These are phyloP conservation scores for Pseudocheirus occidentalis DNA, from an alignment of 2,797 vertebrate genomes.

Conservation along the genomic window DNA sequence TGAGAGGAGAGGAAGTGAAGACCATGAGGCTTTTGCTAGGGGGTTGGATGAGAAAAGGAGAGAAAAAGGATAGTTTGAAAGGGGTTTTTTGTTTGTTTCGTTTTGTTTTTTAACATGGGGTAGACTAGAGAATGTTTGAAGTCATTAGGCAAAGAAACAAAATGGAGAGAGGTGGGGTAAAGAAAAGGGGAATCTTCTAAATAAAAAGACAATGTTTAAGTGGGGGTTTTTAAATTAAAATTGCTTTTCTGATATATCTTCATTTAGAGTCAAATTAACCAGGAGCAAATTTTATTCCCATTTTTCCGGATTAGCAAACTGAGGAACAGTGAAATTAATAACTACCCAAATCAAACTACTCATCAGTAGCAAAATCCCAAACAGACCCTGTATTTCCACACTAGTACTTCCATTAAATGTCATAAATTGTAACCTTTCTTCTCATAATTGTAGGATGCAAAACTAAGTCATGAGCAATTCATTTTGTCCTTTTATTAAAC, in stretches of 20 bases:
- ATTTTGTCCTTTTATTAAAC: not conserved
- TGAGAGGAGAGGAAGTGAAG: not conserved
- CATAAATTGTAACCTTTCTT: not conserved
- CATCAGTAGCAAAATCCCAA: not conserved
- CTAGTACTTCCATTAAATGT: not conserved
- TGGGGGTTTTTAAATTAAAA: not conserved
- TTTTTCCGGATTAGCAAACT: not conserved
- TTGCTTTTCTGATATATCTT: not conserved
- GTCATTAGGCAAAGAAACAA: not conserved
- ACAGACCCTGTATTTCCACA: not conserved
- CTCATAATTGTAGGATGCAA: not conserved
- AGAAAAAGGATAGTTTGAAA: not conserved
- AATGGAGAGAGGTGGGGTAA: accelerated
- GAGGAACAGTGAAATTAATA: not conserved
- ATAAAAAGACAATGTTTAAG: not conserved
- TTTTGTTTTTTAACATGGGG: not conserved
- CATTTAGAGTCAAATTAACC: not conserved
- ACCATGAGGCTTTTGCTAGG: not conserved
- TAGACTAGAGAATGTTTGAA: not conserved
- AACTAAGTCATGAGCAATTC: not conserved
- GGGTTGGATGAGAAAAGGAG: not conserved
- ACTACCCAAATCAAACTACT: not conserved
- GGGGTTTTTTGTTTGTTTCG: not conserved
- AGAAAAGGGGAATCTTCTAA: not conserved
- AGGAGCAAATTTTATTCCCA: not conserved